Evolutionary conservation across 2,888 invertebrate species (phyloP), one percentile per base, ranked within the genome.

Genomic region (Creontiades dilutus): DNA sequence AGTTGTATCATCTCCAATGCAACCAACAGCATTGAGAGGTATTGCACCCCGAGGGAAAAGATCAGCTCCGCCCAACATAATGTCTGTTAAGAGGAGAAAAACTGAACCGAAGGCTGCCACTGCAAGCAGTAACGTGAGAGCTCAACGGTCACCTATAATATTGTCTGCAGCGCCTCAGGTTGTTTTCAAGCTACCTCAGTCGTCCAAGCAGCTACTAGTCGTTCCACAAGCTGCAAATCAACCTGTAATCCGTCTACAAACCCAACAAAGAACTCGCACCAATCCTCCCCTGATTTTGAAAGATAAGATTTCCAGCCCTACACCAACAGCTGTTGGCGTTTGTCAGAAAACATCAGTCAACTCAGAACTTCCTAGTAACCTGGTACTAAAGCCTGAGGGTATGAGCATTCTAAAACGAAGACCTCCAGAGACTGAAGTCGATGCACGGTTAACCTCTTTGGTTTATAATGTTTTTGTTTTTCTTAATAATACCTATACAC

Each of bases 351-450:
- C 68, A 23, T 5, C 68, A 68, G 27, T 12, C 23, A 23, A 68
- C 27, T 23, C 23, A 12, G 68, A 68, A 23, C 68, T 11, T 68
- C 68, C 27, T 23, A 23, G 68, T 68, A 68, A n/a, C 68, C 68
- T 12, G 68, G 23, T 23, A 23, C 68, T 23, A 80, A 80, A 14
- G 78, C 78, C 78, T 19, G 46, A 85, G 85, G 85, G 85, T 85
- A 85, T 85, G 85, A 85, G 19, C 61, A 61, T 61, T 61, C 61
- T 61, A 85, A 85, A 85, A 61, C 52, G 85, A 37, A 61, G 85
- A 85, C 85, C 85, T 28, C 61, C 85, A 47, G 85, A 85, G 37
- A 37, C 61, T 48, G 85, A 85, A 85, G 88, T 68, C 68, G 68
- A 68, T 68, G 68, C 68, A 68, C 68, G 68, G 68, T 68, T 68